Evolutionary conservation across 2,113 vertebrate genomes (phyloP), one percentile per base, ranked within the genome.

Genomic region (Alouatta palliata): DNA sequence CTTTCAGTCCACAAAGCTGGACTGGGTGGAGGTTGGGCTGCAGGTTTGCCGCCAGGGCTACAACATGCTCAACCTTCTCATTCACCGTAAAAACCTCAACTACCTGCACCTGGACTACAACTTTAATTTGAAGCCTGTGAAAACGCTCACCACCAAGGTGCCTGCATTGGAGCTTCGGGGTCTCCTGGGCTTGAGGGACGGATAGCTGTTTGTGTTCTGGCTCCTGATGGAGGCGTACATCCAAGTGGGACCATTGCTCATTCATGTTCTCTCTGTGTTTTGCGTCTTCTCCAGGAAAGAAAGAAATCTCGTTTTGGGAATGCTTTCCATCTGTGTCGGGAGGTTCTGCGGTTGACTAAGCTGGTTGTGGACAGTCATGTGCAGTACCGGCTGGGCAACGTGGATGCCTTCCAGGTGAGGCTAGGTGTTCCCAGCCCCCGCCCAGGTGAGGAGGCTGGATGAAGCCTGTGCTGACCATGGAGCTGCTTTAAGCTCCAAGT

Each of bases 31-130:
- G 90, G 99, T 99, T 0, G 99, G 99, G 3, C 98, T 99, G 2
- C 99, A 99, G 98, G 99, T 99, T 66, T 99, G 99, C 98, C 98
- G 99, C 79, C 99, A 99, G 98, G 99, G 99, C 87, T 99, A 99
- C 99, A 99, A 99, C 98, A 99, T 99, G 99, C 99, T 99, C 49
- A 99, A 99, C 98, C 98, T 99, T 97, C 99, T 99, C 66, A 99
- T 99, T 98, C 99, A 99, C 98, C 99, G 99, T 66, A 99, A 99
- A 98, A 99, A 99, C 95, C 99, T 99, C 89, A 99, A 99, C 98
- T 99, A 99, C 97, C 98, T 99, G 96, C 99, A 99, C 97, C 98
- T 99, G 96, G 99, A 99, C 98, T 99, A 99, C 98, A 99, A 99
- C 98, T 99, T 99, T 98, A 99, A 99, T 90, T 98, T 99, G 97